Evolutionary conservation across 2,797 vertebrate species (phyloP).

Genomic region (Macropus fuliginosus): DNA sequence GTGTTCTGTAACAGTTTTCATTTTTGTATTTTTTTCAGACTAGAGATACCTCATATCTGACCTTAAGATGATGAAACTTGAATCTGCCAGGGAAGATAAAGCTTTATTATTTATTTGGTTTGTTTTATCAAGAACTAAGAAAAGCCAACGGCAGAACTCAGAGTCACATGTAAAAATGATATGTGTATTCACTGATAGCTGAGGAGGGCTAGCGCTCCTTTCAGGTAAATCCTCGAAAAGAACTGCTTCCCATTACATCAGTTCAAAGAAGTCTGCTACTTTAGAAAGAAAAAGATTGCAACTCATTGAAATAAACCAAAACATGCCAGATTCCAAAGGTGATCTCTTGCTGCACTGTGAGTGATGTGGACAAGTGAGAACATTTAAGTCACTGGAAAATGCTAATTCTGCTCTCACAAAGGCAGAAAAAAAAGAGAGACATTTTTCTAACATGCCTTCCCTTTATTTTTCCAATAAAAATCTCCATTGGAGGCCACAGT

Average conservation of each 20-base stretch:
- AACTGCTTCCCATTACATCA: conserved; percentile 36
- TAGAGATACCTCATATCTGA: not conserved
- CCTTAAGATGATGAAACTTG: not conserved
- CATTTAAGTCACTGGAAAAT: conserved; percentile 61
- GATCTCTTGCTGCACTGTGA: conserved; percentile 37
- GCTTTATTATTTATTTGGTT: conserved; percentile 19
- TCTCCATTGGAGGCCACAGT: conserved; percentile 4
- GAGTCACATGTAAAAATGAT: not conserved
- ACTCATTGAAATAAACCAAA: conserved; percentile 52
- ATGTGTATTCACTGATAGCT: not conserved
- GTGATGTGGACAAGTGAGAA: conserved; percentile 29
- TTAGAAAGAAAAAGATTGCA: conserved; percentile 55
- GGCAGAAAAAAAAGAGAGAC: conserved; percentile 27
- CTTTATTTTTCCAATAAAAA: conserved; percentile 70
- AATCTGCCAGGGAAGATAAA: not conserved
- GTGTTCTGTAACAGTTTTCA: not conserved
- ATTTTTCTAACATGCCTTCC: conserved; percentile 49
- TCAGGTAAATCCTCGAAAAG: conserved; percentile 38
- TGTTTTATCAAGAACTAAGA: conserved; percentile 17
- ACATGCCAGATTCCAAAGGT: conserved; percentile 1
- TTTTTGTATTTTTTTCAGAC: not conserved
- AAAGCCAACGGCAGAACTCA: not conserved
- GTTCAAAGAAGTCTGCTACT: conserved; percentile 28
- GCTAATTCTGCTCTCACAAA: conserved; percentile 43
- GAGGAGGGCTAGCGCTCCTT: not conserved